A percentile compares a stretch with the other conserved stretches of the same genome.
Evolutionary conservation across 2,797 vertebrate species (phyloP).

Genomic region (Microhierax caerulescens): DNA sequence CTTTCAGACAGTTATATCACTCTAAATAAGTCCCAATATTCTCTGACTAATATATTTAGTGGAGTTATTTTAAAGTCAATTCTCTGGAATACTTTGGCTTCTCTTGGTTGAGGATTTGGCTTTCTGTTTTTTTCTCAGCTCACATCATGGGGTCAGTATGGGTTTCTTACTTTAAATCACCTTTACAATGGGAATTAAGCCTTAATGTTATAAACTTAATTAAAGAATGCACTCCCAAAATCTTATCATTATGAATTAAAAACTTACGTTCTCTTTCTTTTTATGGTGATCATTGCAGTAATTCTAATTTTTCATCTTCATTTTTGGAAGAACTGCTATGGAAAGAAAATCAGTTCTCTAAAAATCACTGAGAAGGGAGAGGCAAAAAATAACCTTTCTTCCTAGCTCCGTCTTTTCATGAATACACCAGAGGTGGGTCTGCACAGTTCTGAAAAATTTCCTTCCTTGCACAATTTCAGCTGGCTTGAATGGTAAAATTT

Average conservation of each 20-base stretch:
- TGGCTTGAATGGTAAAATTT: slow-evolving; percentile 23
- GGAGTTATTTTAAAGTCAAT: background rate
- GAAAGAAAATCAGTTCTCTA: background rate
- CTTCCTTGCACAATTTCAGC: slow-evolving; percentile 13
- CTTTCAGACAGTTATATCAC: background rate
- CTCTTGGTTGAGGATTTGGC: background rate
- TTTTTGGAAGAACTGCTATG: background rate
- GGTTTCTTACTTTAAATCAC: background rate
- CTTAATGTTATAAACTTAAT: background rate
- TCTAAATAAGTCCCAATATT: background rate
- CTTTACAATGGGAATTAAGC: background rate
- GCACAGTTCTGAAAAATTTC: background rate
- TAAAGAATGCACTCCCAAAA: background rate
- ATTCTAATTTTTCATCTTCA: background rate
- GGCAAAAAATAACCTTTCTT: slow-evolving; percentile 27
- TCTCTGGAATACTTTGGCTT: background rate
- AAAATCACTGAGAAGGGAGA: background rate
- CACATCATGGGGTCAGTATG: background rate
- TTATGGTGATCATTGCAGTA: background rate
- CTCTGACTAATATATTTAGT: background rate
- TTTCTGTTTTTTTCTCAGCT: background rate
- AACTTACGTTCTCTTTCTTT: background rate
- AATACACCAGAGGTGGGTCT: background rate
- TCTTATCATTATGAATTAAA: background rate
- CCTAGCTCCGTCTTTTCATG: background rate